A percentile compares a stretch with the other conserved stretches of the same genome.
These are phyloP conservation scores for Epizoanthus fatuus DNA, from an alignment of 92 coral and sea anemone species.

Conservation along the genomic window DNA sequence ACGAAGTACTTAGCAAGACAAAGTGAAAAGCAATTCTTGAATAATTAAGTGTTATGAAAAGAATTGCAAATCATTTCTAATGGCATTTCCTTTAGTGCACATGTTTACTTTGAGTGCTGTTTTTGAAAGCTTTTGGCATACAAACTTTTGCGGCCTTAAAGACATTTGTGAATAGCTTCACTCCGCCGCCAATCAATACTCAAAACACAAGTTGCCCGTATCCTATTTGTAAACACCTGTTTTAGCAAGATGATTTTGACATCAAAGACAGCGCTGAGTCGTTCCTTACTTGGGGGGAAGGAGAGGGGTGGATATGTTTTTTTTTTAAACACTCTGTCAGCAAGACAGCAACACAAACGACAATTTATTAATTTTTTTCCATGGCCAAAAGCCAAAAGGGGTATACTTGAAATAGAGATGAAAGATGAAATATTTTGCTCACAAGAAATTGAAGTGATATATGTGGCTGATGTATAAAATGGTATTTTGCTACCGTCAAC, in stretches of 20 bases:
- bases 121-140: constrained; percentile 24
- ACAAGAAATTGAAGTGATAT: too few species aligned
- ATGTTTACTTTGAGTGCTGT: constrained; percentile 1
- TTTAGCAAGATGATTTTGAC: not conserved
- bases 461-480: too few species aligned
- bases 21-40: constrained; percentile 11
- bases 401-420: too few species aligned
- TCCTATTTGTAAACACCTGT: not conserved
- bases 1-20: constrained; percentile 13
- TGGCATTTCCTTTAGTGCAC: constrained; percentile 15
- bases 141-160: not conserved
- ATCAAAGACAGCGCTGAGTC: too few species aligned
- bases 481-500: too few species aligned
- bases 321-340: too few species aligned
- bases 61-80: constrained; percentile 11
- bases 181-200: not conserved
- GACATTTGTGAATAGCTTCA: not conserved
- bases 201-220: not conserved
- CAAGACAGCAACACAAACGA: too few species aligned
- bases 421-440: too few species aligned
- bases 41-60: constrained; percentile 16
- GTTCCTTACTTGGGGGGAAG: too few species aligned
- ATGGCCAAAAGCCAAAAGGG: too few species aligned
- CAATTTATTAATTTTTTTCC: too few species aligned
- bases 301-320: too few species aligned